A percentile compares a stretch with the other conserved stretches of the same genome.
Conservation (phyloP, 1,140 invertebrate genomes). For the Drosophila simulans region DNA sequence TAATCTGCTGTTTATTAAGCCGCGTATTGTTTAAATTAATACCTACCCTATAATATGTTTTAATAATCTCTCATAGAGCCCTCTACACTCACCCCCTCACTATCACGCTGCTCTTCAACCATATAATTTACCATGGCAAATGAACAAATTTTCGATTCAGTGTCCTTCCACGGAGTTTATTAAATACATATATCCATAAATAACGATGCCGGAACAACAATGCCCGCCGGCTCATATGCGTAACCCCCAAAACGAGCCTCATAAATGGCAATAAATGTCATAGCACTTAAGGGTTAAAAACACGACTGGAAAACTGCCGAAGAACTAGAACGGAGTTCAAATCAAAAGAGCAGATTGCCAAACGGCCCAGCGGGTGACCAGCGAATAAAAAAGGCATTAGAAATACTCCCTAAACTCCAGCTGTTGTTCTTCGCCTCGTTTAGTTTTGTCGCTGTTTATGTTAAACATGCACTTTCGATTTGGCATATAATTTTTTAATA, state of each 20-base stretch:
- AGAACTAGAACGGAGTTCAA: slow-evolving; percentile 23
- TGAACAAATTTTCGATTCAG: slow-evolving; percentile 48
- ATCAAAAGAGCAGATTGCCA: slow-evolving; percentile 65
- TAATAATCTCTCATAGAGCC: slow-evolving; percentile 10
- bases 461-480: slow-evolving; percentile 82
- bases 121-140: slow-evolving; percentile 65
- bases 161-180: slow-evolving; percentile 47
- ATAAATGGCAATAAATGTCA: slow-evolving; percentile 78
- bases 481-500: slow-evolving; percentile 82
- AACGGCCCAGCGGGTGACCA: slow-evolving; percentile 59
- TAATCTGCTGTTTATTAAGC: slow-evolving; percentile 31
- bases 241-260: slow-evolving; percentile 72
- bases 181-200: slow-evolving; percentile 73
- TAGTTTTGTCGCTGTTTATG: slow-evolving; percentile 67
- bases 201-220: slow-evolving; percentile 51
- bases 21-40: slow-evolving; percentile 24
- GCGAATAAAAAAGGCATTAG: slow-evolving; percentile 55
- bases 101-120: slow-evolving; percentile 18
- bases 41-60: slow-evolving; percentile 32
- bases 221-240: slow-evolving; percentile 55
- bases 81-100: slow-evolving; percentile 7
- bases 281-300: slow-evolving; percentile 76
- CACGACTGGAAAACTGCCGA: slow-evolving; percentile 5
- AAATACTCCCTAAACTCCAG: slow-evolving; percentile 42
- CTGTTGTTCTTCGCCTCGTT: slow-evolving; percentile 31